Percentiles rank a stretch among this genome's conserved stretches.
phyloP scores from a whole-genome alignment of 2,888 invertebrate species.

The Scaptomyza parva region DNA sequence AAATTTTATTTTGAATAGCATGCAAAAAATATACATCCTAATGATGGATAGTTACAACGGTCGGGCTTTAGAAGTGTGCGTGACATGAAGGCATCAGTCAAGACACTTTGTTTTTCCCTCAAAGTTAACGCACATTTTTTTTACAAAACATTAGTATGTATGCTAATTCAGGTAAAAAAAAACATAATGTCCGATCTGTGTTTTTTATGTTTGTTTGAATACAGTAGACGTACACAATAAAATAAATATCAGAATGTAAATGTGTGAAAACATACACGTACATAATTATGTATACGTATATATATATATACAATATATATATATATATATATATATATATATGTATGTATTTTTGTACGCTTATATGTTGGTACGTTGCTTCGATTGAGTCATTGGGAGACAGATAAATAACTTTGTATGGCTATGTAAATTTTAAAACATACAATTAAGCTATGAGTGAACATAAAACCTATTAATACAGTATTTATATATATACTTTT shows the following conservation, averaged over 20 bases:
- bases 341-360: too few relatives aligned
- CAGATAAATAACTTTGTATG: slow-evolving; percentile 2
- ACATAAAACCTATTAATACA: neutral
- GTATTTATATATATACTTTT: neutral
- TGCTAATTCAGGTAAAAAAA: neutral
- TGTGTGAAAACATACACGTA: slow-evolving; percentile 13
- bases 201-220: slow-evolving; percentile 6
- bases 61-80: slow-evolving; percentile 21
- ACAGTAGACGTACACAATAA: slow-evolving; percentile 18
- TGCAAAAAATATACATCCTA: slow-evolving; percentile 4
- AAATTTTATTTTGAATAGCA: neutral
- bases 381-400: slow-evolving; percentile 39
- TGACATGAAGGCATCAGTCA: slow-evolving; percentile 31
- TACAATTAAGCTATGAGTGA: neutral
- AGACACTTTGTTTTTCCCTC: slow-evolving; percentile 14
- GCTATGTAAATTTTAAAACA: slow-evolving; percentile 1
- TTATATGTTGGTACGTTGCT: slow-evolving; percentile 8
- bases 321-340: slow-evolving; percentile 10
- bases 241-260: slow-evolving; percentile 17
- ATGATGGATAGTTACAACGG: slow-evolving; percentile 4
- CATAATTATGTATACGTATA: slow-evolving; percentile 7
- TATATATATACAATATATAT: slow-evolving; percentile 4
- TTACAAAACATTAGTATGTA: neutral
- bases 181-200: neutral
- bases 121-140: slow-evolving; percentile 11